phyloP scores from a whole-genome alignment of 2,113 vertebrate species.

The Myotis yumanensis region DNA sequence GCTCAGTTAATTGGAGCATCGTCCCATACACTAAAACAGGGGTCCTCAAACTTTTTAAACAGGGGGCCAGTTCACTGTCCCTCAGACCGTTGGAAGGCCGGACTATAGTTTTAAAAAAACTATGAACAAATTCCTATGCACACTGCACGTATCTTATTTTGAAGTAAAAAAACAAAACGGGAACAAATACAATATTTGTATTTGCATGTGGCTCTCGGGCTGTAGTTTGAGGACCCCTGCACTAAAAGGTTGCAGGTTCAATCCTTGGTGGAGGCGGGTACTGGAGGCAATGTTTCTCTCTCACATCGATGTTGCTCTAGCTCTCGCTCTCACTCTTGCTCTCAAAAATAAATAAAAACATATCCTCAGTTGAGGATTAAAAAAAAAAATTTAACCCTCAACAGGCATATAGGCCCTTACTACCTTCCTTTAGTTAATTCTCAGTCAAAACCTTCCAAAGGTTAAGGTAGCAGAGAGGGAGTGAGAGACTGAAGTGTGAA shows the following conservation, averaged over 20 bases:
- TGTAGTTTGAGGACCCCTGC: no score
- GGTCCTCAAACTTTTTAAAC: no score
- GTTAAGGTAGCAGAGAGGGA: neutral
- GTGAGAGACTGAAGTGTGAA: neutral
- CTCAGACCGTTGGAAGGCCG: no score
- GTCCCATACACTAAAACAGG: neutral
- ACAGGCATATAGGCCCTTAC: neutral
- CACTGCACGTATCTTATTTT: no score
- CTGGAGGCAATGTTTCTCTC: neutral
- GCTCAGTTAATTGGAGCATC: neutral
- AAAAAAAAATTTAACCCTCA: neutral
- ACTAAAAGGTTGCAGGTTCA: neutral
- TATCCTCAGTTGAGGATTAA: neutral
- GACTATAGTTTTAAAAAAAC: no score
- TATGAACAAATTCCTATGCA: no score
- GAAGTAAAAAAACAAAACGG: no score
- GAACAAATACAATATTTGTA: no score
- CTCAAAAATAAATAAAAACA: neutral
- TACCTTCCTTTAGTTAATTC: neutral
- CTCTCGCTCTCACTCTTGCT: neutral
- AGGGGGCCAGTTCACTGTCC: no score
- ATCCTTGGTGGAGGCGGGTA: fast-evolving
- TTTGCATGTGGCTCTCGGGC: no score
- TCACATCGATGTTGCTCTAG: neutral
- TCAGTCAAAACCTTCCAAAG: neutral